Percentiles rank a stretch among this genome's conserved stretches.
Conservation (phyloP, 2,888 invertebrate species). For the Stramonita haemastoma region DNA sequence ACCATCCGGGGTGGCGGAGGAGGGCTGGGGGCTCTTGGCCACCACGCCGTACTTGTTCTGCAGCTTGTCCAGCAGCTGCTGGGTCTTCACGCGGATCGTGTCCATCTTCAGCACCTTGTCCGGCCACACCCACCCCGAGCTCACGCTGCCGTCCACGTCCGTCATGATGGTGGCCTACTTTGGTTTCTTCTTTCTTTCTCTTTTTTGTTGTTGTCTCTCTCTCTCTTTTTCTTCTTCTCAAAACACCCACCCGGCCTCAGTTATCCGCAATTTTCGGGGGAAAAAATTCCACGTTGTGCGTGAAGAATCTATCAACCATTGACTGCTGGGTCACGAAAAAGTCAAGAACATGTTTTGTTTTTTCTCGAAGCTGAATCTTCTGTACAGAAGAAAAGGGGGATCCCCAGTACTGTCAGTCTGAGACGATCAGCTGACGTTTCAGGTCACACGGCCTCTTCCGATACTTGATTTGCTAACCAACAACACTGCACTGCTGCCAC, state of each 20-base stretch:
- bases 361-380: too few species aligned
- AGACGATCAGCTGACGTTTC: too few species aligned
- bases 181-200: background rate
- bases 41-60: conserved; percentile 68
- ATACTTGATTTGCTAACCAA: too few species aligned
- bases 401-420: too few species aligned
- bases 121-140: background rate
- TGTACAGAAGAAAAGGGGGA: too few species aligned
- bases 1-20: background rate
- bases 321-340: background rate
- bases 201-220: background rate
- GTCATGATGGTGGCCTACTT: background rate
- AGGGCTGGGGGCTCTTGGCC: conserved; percentile 45
- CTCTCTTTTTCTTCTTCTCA: background rate
- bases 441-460: too few species aligned
- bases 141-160: background rate
- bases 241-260: background rate
- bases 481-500: too few species aligned
- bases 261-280: background rate
- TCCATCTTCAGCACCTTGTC: conserved; percentile 47
- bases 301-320: background rate
- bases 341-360: too few species aligned
- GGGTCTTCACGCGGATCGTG: conserved; percentile 61
- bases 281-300: background rate
- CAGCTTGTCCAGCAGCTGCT: conserved; percentile 63